These are phyloP conservation scores for Gryllus bimaculatus DNA, from an alignment of 1,140 invertebrate species.

Conservation along the genomic window DNA sequence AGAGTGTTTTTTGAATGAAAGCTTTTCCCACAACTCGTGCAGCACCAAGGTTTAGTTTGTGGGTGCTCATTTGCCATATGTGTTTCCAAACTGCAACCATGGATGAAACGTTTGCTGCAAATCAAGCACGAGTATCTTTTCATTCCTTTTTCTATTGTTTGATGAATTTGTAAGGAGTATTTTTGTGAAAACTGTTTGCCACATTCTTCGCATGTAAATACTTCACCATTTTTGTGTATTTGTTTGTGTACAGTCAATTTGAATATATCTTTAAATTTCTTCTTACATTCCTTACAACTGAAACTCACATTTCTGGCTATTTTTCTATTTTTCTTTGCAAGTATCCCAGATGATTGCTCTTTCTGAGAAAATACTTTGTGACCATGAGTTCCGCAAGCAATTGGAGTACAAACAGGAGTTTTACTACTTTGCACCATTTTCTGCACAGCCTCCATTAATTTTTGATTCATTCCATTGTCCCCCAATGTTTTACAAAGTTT, in stretches of 20 bases:
- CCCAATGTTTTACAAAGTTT: not conserved
- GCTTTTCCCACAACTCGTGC: not conserved
- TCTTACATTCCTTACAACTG: not conserved
- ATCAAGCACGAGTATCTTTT: not conserved
- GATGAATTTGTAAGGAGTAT: conserved; percentile 30
- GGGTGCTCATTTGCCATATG: not conserved
- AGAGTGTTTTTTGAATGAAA: not conserved
- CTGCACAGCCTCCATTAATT: not conserved
- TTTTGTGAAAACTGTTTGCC: conserved; percentile 23
- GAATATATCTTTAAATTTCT: not conserved
- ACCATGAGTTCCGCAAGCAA: not conserved
- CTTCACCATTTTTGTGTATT: not conserved
- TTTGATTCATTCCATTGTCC: not conserved
- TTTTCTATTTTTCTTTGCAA: not conserved
- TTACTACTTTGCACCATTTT: not conserved
- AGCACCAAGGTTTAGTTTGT: not conserved
- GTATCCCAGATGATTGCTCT: not conserved
- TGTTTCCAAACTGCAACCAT: not conserved
- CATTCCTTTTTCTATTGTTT: conserved; percentile 6
- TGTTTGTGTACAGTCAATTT: not conserved
- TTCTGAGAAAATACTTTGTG: not conserved
- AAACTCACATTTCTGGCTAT: not conserved
- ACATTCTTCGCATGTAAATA: conserved; percentile 13
- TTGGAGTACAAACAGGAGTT: not conserved
- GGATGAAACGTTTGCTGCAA: not conserved